Evolutionary conservation across 2,113 vertebrate species (phyloP).

Genomic region (Phoxinus phoxinus): DNA sequence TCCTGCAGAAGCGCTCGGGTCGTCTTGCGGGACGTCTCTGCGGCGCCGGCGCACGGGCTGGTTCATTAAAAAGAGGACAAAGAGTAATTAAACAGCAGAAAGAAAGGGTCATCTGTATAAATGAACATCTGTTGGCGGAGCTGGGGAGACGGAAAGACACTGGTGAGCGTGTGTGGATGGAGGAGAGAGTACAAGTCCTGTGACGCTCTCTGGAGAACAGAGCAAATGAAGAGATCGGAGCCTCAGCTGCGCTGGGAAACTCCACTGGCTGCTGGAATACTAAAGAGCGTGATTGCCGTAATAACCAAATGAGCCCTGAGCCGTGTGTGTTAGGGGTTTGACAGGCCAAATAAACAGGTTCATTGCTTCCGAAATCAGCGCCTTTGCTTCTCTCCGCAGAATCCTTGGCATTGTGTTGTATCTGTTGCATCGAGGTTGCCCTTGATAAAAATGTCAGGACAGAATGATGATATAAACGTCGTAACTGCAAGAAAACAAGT

Average conservation of each 20-base stretch:
- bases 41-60: background rate
- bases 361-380: background rate
- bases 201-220: slow-evolving; percentile 7
- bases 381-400: background rate
- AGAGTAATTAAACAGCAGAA: slow-evolving; percentile 53
- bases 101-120: slow-evolving; percentile 46
- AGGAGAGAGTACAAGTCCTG: slow-evolving; percentile 13
- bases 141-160: slow-evolving; percentile 7
- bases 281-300: slow-evolving; percentile 26
- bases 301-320: slow-evolving; percentile 31
- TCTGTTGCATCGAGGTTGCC: background rate
- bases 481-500: background rate
- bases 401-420: background rate
- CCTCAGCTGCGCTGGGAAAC: slow-evolving; percentile 18
- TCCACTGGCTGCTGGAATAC: slow-evolving; percentile 16
- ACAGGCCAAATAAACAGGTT: slow-evolving; percentile 6
- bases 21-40: slow-evolving; percentile 7
- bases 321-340: slow-evolving; percentile 3
- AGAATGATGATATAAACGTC: slow-evolving; percentile 6
- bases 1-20: background rate
- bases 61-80: slow-evolving; percentile 47
- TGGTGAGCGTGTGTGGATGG: slow-evolving; percentile 6
- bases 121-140: slow-evolving; percentile 45
- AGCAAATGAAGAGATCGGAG: slow-evolving; percentile 6
- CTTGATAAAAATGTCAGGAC: background rate